These are phyloP conservation scores for Bradypus variegatus DNA, from an alignment of 2,797 vertebrate genomes.

Conservation along the genomic window DNA sequence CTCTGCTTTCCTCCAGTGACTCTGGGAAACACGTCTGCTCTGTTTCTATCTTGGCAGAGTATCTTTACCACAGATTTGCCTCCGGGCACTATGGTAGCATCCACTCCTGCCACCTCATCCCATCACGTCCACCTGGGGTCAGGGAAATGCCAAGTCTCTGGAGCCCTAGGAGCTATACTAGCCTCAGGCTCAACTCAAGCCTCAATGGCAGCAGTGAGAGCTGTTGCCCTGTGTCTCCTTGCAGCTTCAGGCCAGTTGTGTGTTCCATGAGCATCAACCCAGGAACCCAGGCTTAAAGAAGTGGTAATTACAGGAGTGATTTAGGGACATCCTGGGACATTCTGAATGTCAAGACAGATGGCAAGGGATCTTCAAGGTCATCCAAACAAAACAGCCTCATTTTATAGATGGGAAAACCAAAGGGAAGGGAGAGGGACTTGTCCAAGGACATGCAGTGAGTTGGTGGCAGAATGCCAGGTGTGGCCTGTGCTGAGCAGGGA, in stretches of 20 bases:
- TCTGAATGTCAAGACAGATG: not conserved
- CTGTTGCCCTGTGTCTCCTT: not conserved
- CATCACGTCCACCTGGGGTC: not conserved
- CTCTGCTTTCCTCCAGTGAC: not conserved
- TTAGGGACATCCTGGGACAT: not conserved
- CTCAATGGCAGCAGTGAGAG: not conserved
- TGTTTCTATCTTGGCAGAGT: not conserved
- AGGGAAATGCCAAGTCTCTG: not conserved
- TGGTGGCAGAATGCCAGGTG: not conserved
- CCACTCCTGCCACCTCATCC: not conserved
- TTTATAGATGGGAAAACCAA: not conserved
- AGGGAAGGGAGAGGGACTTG: not conserved
- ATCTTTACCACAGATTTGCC: not conserved
- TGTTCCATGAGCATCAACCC: not conserved
- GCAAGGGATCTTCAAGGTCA: not conserved
- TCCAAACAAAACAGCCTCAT: not conserved
- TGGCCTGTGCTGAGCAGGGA: not conserved
- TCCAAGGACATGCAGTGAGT: not conserved
- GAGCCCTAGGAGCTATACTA: not conserved
- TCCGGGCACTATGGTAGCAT: too few species aligned
- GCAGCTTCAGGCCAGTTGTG: too few species aligned
- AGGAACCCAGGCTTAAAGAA: not conserved
- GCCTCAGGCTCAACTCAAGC: not conserved
- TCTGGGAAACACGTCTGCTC: not conserved
- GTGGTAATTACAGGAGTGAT: not conserved